These are phyloP conservation scores for Xestoiulus laeticollis DNA, from an alignment of 2,888 invertebrate species.

Conservation along the genomic window DNA sequence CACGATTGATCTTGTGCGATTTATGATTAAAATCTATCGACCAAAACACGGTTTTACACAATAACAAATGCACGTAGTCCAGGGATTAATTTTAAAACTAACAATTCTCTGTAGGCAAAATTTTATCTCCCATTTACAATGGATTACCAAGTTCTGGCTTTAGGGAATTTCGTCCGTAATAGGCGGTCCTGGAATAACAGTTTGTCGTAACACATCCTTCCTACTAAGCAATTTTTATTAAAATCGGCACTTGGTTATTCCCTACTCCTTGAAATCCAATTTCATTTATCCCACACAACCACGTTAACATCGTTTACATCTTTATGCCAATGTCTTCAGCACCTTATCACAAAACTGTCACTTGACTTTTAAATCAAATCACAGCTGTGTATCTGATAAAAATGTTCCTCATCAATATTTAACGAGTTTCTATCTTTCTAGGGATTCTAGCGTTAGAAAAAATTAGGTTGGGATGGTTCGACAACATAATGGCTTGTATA, in stretches of 20 bases:
- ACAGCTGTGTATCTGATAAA: conserved; percentile 31
- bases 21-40: neutral
- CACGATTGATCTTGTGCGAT: neutral
- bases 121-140: neutral
- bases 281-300: neutral
- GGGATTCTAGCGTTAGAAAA: neutral
- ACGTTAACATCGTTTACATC: neutral
- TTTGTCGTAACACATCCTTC: neutral
- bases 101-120: neutral
- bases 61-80: neutral
- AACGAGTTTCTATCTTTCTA: neutral
- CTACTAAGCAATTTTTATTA: neutral
- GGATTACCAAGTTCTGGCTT: neutral
- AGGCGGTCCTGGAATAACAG: neutral
- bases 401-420: conserved; percentile 38
- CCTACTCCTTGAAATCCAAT: neutral
- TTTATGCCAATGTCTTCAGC: neutral
- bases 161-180: neutral
- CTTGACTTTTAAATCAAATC: conserved; percentile 20
- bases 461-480: neutral
- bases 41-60: neutral
- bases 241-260: neutral
- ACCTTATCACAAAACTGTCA: neutral
- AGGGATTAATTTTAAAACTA: neutral
- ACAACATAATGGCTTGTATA: neutral